These are phyloP conservation scores for Myotis brandtii DNA, from an alignment of 2,113 vertebrate genomes.

Conservation along the genomic window DNA sequence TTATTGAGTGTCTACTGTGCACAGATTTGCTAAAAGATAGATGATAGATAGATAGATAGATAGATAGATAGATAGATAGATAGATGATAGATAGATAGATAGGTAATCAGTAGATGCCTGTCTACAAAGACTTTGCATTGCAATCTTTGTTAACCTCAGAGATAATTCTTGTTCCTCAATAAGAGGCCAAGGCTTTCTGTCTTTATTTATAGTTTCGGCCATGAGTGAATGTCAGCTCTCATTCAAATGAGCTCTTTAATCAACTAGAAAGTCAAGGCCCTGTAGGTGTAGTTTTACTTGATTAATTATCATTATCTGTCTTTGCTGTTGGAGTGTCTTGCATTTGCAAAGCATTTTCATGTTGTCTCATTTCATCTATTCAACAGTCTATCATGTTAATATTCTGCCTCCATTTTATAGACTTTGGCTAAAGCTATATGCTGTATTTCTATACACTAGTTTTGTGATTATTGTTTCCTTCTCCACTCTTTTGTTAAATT, in stretches of 20 bases:
- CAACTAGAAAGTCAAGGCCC: background rate
- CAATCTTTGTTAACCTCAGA: constrained; percentile 6
- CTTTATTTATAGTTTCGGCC: background rate
- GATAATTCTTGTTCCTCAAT: background rate
- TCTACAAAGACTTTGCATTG: background rate
- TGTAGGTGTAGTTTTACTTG: background rate
- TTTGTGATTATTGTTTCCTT: background rate
- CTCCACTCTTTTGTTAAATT: background rate
- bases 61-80: background rate
- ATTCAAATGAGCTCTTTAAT: constrained; percentile 29
- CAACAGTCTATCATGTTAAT: background rate
- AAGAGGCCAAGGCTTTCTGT: background rate
- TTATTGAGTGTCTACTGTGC: background rate
- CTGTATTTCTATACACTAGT: background rate
- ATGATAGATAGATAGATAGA: background rate
- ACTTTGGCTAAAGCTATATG: background rate
- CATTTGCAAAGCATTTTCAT: constrained; percentile 22
- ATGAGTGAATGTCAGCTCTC: background rate
- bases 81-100: background rate
- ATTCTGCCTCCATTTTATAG: constrained; percentile 24
- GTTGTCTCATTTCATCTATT: constrained; percentile 4
- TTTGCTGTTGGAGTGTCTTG: constrained; percentile 37
- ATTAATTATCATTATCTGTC: constrained; percentile 47
- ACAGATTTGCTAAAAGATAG: background rate
- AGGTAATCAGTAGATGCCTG: background rate